phyloP scores from a whole-genome alignment of 1,140 invertebrate genomes.

The Cylas formicarius region DNA sequence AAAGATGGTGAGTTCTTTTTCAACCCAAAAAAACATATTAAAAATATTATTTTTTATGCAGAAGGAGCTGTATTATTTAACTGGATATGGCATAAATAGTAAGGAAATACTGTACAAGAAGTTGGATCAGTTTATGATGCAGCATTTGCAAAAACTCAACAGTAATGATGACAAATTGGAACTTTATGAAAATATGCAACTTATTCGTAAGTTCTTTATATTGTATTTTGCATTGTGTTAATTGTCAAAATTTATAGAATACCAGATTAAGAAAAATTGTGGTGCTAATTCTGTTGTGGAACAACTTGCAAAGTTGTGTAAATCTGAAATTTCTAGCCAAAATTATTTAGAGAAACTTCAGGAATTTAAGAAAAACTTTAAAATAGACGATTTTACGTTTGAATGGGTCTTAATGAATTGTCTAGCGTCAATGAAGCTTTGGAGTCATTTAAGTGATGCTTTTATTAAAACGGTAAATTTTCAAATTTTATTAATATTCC shows the following conservation, averaged over 20 bases:
- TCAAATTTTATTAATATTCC: not conserved
- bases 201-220: slow-evolving; percentile 20
- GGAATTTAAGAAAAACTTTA: slow-evolving; percentile 29
- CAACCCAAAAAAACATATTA: slow-evolving; percentile 3
- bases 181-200: slow-evolving; percentile 24
- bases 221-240: no score
- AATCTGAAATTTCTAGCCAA: slow-evolving; percentile 21
- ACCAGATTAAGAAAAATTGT: slow-evolving; percentile 25
- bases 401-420: slow-evolving; percentile 36
- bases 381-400: slow-evolving; percentile 31
- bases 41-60: slow-evolving; percentile 13
- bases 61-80: slow-evolving; percentile 31
- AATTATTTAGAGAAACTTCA: slow-evolving; percentile 19
- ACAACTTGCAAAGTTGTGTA: slow-evolving; percentile 28
- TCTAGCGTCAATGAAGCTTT: slow-evolving; percentile 25
- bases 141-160: slow-evolving; percentile 24
- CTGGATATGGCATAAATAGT: slow-evolving; percentile 18
- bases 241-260: slow-evolving; percentile 26
- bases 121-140: slow-evolving; percentile 25
- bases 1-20: slow-evolving; percentile 19
- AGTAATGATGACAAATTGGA: slow-evolving; percentile 22
- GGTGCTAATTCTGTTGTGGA: slow-evolving; percentile 26
- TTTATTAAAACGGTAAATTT: slow-evolving; percentile 34
- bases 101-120: slow-evolving; percentile 22
- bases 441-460: slow-evolving; percentile 26